Base-by-base conservation (phyloP, 2,888 invertebrate species). In the Cremastobaeus sp. region DNA sequence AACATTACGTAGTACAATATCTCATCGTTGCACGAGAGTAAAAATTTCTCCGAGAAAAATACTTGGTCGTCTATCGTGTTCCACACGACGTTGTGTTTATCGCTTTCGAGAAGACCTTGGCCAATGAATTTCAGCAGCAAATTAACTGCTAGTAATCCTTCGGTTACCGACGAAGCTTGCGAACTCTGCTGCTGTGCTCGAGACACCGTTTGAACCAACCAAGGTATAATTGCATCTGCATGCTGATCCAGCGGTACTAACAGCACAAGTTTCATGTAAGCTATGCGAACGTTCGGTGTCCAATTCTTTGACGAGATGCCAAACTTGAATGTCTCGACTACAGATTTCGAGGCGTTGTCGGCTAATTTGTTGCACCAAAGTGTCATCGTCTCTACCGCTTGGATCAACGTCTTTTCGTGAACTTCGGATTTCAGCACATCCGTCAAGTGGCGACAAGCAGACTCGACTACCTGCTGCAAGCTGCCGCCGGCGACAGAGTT, bases 331-430 rank as follows among this genome's bases (percentile, higher is more conserved):
- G 90, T 89, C 34, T 93, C 92, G 0, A 93, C 87, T 6, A 95
- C 88, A 77, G 89, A 90, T 69, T 90, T 90, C 1, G 94, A 93
- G 28, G 94, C 88, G 72, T 91, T 90, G n/a, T 89, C 90, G 0
- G 88, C 88, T 75, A 93, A 91, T 83, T 92, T 92, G 11, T 87
- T 83, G 48, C 93, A 92, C 98, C 97, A 98, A 17, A 92, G 86
- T 4, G 93, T 90, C 87, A 97, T 91, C 91, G 94, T 93, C 81
- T 95, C 93, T 17, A 97, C 89, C 4, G 95, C 93, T 79, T 92
- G 93, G 74, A 94, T 92, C 54, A 97, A 88, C 0, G 96, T 96
- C 83, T 95, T 95, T 88, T 98, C 98, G 86, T 98, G 97, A 25
- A 95, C 95, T 90, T 98, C 98, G 47, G 91, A 90, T 83, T 95